These are phyloP conservation scores for Hemiscyllium ocellatum DNA, from an alignment of 2,113 vertebrate genomes.

Conservation along the genomic window DNA sequence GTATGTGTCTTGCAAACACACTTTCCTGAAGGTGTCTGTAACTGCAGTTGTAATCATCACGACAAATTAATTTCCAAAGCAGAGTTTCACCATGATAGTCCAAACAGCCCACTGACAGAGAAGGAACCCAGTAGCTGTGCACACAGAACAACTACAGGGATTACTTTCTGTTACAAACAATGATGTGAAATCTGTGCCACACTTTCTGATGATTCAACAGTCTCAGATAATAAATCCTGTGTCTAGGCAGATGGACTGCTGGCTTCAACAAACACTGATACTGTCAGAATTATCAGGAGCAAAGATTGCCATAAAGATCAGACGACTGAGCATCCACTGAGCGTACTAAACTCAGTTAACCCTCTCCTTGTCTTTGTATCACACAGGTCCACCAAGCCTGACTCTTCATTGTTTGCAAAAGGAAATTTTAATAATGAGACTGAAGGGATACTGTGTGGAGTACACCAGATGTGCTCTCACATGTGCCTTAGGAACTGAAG, in stretches of 20 bases:
- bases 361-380: not conserved
- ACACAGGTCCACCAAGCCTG: not conserved
- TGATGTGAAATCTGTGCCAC: not conserved
- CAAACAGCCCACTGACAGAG: not conserved
- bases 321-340: not conserved
- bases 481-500: too few species aligned
- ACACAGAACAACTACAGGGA: not conserved
- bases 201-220: not conserved
- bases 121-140: not conserved
- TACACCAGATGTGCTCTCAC: too few species aligned
- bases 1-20: not conserved
- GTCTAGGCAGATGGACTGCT: not conserved
- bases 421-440: not conserved
- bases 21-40: not conserved
- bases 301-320: not conserved
- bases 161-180: not conserved
- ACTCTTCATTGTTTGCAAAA: not conserved
- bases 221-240: not conserved
- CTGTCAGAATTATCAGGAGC: not conserved
- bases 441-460: not conserved
- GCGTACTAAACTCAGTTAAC: not conserved
- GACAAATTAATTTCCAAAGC: not conserved
- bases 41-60: not conserved
- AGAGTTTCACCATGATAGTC: not conserved
- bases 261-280: not conserved